Base-by-base conservation (phyloP, 2,888 invertebrate species). In the Electrophaes corylata region DNA sequence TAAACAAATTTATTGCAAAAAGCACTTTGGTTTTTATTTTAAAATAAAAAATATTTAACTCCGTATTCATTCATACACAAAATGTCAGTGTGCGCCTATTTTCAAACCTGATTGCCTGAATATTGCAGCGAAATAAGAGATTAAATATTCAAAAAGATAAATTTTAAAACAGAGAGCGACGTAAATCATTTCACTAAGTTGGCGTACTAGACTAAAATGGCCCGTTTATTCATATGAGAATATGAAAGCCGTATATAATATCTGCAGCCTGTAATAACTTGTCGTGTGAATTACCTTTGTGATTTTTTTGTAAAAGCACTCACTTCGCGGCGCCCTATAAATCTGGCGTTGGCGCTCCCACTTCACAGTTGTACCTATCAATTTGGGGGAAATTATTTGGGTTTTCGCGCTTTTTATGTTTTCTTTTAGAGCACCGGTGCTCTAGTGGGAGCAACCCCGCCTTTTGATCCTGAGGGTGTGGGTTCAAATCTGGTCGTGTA, bases 301-400 rank as follows among this genome's bases (percentile, higher is more conserved):
- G 84, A 79, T 86, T 84, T 84, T 88, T 89, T 88, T 88, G 86
- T 86, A 83, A 84, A 86, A 83, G 82, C 84, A 85, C 88, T 81
- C 87, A 84, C 81, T 79, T 75, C 71, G 75, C 79, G 88, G 88
- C 88, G 89, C 88, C 89, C 78, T 81, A 89, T 91, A 91, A 89
- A 90, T 91, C 85, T 84, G 79, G 71, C 79, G 83, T 75, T 81
- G 84, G 84, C 86, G 79, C 81, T 78, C 83, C 83, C 83, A 83
- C 83, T 88, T 84, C 83, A 84, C 82, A 75, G 76, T 75, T 83
- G 77, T 83, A 78, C 80, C 78, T 80, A 86, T 86, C 86, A 86
- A 86, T 88, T 86, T 81, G 72, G 73, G 76, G 76, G 77, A 81
- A 81, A 83, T 64, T 81, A 81, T 84, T 83, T 81, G 75, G 79